phyloP scores from a whole-genome alignment of 2,797 vertebrate genomes.

The Fistularia commersonii region DNA sequence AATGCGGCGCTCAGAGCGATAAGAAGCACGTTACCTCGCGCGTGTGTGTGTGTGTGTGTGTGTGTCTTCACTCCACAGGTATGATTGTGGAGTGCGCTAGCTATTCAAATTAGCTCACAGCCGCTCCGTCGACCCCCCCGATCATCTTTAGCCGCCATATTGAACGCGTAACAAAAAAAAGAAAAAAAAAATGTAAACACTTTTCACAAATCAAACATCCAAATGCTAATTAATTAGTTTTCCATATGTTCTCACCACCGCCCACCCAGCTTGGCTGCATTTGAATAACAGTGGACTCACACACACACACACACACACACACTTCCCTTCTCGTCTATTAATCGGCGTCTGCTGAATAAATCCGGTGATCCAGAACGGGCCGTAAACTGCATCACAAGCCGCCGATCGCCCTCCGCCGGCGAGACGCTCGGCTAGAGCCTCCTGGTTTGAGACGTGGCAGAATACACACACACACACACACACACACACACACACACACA shows the following conservation, averaged over 20 bases:
- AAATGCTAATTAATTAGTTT: too few relatives aligned
- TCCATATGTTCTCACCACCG: slow-evolving; percentile 18
- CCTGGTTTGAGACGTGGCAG: neutral
- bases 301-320: slow-evolving; percentile 26
- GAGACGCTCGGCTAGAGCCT: neutral
- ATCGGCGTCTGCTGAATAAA: slow-evolving; percentile 34
- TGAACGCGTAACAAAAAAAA: too few relatives aligned
- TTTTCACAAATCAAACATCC: too few relatives aligned
- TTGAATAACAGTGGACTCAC: slow-evolving; percentile 43
- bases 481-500: slow-evolving; percentile 4
- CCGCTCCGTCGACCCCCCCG: too few relatives aligned
- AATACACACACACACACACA: slow-evolving; percentile 7
- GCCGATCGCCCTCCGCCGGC: slow-evolving; percentile 9
- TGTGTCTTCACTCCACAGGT: too few relatives aligned
- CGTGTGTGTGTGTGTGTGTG: slow-evolving; percentile 1
- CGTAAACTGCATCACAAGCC: slow-evolving; percentile 34
- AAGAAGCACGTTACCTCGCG: neutral
- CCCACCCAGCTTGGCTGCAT: slow-evolving; percentile 26
- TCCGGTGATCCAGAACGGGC: slow-evolving; percentile 38
- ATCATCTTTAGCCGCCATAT: too few relatives aligned
- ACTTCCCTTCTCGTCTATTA: slow-evolving; percentile 32
- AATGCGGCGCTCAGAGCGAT: slow-evolving; percentile 10
- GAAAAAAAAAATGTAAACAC: too few relatives aligned
- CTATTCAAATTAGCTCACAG: too few relatives aligned
- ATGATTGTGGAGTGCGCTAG: too few relatives aligned